A percentile compares a stretch with the other conserved stretches of the same genome.
phyloP scores from a whole-genome alignment of 2,797 vertebrate genomes.

The Macropodus opercularis region DNA sequence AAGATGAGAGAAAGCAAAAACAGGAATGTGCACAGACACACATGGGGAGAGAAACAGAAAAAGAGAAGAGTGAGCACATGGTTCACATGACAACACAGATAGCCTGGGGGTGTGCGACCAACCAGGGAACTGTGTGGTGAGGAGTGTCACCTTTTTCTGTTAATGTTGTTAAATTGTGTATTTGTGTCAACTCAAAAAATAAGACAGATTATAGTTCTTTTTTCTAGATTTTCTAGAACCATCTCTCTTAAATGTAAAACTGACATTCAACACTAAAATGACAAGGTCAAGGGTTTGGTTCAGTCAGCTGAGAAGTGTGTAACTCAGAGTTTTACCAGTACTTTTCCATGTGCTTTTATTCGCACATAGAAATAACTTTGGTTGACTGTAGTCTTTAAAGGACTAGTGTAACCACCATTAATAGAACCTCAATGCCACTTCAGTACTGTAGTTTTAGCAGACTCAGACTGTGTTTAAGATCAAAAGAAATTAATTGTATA shows the following conservation, averaged over 20 bases:
- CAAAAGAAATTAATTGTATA: no score
- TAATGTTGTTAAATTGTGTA: not conserved
- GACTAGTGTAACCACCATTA: no score
- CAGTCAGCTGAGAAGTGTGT: not conserved
- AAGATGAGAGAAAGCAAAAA: constrained; percentile 17
- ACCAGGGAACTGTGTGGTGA: constrained; percentile 47
- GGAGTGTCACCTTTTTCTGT: constrained; percentile 43
- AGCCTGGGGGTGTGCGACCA: constrained; percentile 25
- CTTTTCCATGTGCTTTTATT: not conserved
- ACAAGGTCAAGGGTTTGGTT: not conserved
- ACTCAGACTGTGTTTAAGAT: no score
- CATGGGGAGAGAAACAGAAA: no score
- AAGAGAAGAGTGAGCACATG: no score
- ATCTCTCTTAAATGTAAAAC: not conserved
- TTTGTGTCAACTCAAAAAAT: not conserved
- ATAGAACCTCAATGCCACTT: not conserved
- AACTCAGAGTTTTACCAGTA: not conserved
- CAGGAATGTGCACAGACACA: constrained; percentile 1
- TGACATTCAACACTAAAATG: not conserved
- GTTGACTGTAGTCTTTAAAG: no score
- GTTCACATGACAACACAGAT: constrained; percentile 34
- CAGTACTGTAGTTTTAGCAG: no score
- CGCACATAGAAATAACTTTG: not conserved
- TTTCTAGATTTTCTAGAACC: not conserved
- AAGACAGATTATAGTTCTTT: not conserved